Evolutionary conservation across 2,888 invertebrate genomes (phyloP), one percentile per base, ranked within the genome.

Genomic region (Urechis unicinctus): DNA sequence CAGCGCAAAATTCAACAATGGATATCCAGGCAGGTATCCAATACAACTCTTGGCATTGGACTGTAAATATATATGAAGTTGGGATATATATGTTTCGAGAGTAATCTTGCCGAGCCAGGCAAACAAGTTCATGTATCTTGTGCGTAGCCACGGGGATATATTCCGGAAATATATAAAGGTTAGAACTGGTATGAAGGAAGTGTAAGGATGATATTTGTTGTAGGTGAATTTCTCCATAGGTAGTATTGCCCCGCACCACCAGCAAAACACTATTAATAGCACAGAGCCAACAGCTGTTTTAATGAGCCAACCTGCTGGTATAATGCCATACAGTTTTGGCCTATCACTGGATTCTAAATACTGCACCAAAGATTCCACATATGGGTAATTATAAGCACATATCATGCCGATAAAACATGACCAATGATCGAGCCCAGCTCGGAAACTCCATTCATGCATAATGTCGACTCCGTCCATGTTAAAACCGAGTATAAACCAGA

Each of bases 71-170:
- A 69, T 56, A 53, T 71, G 71, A 0, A 71, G 60, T 60, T 71
- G 71, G 0, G 69, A 67, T 17, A 71, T 59, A 56, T 71, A 71
- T 1, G 71, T 71, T 58, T 71, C 71, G 28, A 71, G 57, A 1
- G 71, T 71, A 41, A 71, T 68, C 60, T 68, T 70, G 21, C 70
- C 70, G 24, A 70, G 49, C 61, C 60, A 65, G 5, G 65, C 66
- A 56, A 71, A 69, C 59, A 70, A 52, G 22, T 57, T 51, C 9
- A 69, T 29, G 57, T 70, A 64, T 29, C 65, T 56, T 17, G 60
- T 59, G 21, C 71, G 57, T 31, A 67, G 52, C 2, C 61, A 26
- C 2, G 67, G 65, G 54, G 65, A 68, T 3, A 66, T 45, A 45
- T 71, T 71, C 41, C 71, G 48, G 5, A 68, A 42, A 5, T 68